phyloP scores from a whole-genome alignment of 2,797 vertebrate species.

The Pseudochirops corinnae region DNA sequence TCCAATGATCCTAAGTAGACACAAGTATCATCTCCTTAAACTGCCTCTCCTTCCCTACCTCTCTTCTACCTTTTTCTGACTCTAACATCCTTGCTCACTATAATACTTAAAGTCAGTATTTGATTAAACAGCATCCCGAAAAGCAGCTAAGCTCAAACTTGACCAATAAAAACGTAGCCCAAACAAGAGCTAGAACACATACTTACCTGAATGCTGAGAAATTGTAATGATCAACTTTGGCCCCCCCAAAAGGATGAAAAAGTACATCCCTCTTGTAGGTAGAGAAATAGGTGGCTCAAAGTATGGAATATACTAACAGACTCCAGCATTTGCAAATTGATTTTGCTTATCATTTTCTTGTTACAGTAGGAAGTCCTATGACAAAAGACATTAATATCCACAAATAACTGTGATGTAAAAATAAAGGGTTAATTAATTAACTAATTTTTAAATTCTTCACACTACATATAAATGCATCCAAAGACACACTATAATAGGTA shows the following conservation, averaged over 20 bases:
- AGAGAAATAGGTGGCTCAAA: not conserved
- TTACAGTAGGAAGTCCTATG: not conserved
- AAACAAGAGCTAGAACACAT: not conserved
- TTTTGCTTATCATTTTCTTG: not conserved
- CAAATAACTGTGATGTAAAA: not conserved
- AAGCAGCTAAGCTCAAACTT: not conserved
- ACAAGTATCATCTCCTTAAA: not conserved
- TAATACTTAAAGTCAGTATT: not conserved
- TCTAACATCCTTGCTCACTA: not conserved
- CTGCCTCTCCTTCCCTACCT: not conserved
- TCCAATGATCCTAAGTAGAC: not conserved
- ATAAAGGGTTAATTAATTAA: not conserved
- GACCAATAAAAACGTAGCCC: not conserved
- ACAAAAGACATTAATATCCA: not conserved
- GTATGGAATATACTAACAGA: not conserved
- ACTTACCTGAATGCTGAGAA: not conserved
- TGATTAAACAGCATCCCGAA: not conserved
- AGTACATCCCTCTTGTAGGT: not conserved
- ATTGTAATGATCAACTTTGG: not conserved
- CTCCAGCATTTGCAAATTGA: not conserved
- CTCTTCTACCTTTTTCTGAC: not conserved
- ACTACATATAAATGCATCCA: not conserved
- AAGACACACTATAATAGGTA: not conserved
- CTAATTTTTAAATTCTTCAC: not conserved
- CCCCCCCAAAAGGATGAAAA: not conserved